Conservation (phyloP, 2,113 vertebrate species). For the Nannospalax galili region DNA sequence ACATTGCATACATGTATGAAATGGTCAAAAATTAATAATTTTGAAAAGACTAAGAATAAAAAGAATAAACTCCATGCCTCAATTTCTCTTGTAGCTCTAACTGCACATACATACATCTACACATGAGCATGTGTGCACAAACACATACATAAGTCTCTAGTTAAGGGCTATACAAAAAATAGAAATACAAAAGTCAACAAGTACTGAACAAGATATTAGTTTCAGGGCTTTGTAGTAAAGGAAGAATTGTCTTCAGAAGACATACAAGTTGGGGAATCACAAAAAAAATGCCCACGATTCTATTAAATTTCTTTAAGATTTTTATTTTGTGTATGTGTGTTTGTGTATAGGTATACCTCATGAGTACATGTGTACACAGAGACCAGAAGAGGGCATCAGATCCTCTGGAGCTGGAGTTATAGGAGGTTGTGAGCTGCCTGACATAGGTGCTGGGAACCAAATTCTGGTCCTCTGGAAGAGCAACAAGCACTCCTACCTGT, state of each 20-base stretch:
- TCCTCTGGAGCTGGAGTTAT: too few species aligned
- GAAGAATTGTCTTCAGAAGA: not conserved
- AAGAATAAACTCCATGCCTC: not conserved
- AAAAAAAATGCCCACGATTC: not conserved
- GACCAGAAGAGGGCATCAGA: too few species aligned
- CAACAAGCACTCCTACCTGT: too few species aligned
- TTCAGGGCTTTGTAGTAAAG: slow-evolving; percentile 14
- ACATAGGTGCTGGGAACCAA: too few species aligned
- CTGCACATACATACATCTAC: not conserved
- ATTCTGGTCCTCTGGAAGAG: too few species aligned
- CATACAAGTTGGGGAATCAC: not conserved
- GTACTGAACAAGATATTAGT: slow-evolving; percentile 2
- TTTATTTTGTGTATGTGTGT: too few species aligned
- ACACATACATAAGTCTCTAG: not conserved
- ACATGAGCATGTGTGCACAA: not conserved
- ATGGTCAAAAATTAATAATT: not conserved
- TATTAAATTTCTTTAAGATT: too few species aligned
- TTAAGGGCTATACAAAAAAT: not conserved
- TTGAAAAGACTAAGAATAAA: not conserved
- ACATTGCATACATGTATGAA: not conserved
- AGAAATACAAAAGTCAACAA: not conserved
- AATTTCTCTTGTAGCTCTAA: not conserved
- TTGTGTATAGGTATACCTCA: too few species aligned
- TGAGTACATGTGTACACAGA: too few species aligned
- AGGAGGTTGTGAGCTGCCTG: too few species aligned